Percentiles rank a stretch among this genome's conserved stretches.
These are phyloP conservation scores for Saimiri boliviensis DNA, from an alignment of 2,113 vertebrate genomes.

Conservation along the genomic window DNA sequence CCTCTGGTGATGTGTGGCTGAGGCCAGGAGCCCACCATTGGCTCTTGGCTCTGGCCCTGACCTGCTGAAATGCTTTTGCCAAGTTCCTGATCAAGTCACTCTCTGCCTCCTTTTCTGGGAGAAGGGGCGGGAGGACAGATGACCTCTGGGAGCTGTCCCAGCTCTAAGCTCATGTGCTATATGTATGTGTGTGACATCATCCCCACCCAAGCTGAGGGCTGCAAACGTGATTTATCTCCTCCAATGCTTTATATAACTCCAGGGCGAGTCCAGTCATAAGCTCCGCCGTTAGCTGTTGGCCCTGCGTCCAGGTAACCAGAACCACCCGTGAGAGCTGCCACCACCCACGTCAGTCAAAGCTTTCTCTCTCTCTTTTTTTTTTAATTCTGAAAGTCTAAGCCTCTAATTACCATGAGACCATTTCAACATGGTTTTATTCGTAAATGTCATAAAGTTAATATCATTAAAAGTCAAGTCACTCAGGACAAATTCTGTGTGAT, in stretches of 20 bases:
- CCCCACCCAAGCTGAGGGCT: not conserved
- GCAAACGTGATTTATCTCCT: conserved; percentile 25
- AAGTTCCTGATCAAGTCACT: not conserved
- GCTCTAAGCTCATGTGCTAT: conserved; percentile 57
- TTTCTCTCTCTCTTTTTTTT: not conserved
- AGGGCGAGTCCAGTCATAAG: not conserved
- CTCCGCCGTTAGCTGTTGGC: not conserved
- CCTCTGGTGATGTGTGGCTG: not conserved
- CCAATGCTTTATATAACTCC: conserved; percentile 31
- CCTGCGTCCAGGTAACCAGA: not conserved
- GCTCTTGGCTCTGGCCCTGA: not conserved
- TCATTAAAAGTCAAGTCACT: not conserved
- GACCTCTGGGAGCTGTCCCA: not conserved
- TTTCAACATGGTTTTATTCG: not conserved
- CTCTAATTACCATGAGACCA: too few species aligned
- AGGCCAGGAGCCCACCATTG: not conserved
- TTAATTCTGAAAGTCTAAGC: not conserved
- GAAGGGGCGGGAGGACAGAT: not conserved
- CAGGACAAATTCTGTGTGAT: not conserved
- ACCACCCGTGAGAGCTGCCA: not conserved
- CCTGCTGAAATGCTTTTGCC: not conserved
- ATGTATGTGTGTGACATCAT: conserved; percentile 50
- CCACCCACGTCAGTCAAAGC: too few species aligned
- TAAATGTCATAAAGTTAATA: not conserved
- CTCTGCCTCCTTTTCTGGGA: conserved; percentile 46